Evolutionary conservation across 2,797 vertebrate species (phyloP).

Genomic region (Tapirus indicus): DNA sequence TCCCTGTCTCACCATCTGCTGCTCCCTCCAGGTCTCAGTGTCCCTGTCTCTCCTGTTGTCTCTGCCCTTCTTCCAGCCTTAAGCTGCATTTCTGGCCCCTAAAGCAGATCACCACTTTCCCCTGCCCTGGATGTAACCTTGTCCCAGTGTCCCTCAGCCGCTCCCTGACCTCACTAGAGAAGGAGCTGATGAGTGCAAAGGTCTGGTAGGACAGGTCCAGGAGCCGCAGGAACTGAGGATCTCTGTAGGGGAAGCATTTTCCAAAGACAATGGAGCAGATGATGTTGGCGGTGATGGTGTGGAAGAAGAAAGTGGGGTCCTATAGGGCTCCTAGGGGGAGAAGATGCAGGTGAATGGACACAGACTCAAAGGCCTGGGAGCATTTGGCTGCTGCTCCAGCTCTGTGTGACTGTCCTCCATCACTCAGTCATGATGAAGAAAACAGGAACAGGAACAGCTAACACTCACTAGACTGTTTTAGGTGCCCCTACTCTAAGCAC

Average conservation of each 20-base stretch:
- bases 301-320: slow-evolving; percentile 63
- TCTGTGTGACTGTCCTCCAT: not conserved
- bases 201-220: slow-evolving; percentile 69
- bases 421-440: not conserved
- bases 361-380: not conserved
- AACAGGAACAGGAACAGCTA: accelerated
- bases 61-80: not conserved
- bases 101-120: not conserved
- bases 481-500: not conserved
- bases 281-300: slow-evolving; percentile 81
- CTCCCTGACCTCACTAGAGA: slow-evolving; percentile 73
- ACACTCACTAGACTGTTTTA: accelerated
- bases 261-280: slow-evolving; percentile 88
- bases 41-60: not conserved
- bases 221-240: slow-evolving; percentile 82
- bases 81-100: not conserved
- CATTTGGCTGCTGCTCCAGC: too few relatives aligned
- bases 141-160: too few relatives aligned
- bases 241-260: slow-evolving; percentile 83
- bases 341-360: not conserved
- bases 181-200: slow-evolving; percentile 38
- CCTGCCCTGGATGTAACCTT: accelerated
- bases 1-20: not conserved
- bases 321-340: slow-evolving; percentile 49
- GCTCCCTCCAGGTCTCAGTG: not conserved